Evolutionary conservation across 2,797 vertebrate species (phyloP), one percentile per base, ranked within the genome.

Genomic region (Falco novaeseelandiae): DNA sequence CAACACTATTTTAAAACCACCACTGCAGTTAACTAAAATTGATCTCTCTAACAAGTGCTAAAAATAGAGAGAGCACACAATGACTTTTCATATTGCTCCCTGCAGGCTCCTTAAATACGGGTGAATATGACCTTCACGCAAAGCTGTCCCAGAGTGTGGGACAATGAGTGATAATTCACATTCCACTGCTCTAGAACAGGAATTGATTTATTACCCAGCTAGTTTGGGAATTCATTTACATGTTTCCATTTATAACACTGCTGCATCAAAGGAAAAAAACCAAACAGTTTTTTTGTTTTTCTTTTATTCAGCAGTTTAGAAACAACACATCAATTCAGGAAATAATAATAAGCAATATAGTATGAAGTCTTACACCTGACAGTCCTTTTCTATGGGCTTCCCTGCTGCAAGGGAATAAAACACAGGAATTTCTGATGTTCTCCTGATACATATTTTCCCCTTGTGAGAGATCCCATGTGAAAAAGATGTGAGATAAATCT

Each of bases 21-120:
- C 76, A 38, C 96, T 96, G 96, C 97, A 97, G 97, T 98, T 98
- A 98, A 98, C 98, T 98, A 97, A 98, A 98, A 98, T 96, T 97
- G 97, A 98, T 97, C 97, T 98, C 94, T 82, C 87, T 96, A 96
- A 95, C 93, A 84, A 95, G 87, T 11, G 92, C 97, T 98, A 98
- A 98, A 98, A 98, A 98, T 98, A 98, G 69, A 21, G 77, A 96
- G 96, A 96, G 90, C 83, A 96, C 96, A 96, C 92, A 96, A 89
- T 96, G 97, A 90, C 96, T 98, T 97, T 98, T 97, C 97, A 87
- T 95, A 97, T 94, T 58, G 89, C 93, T 97, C 97, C 95, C 97
- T 87, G 92, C 96, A 97, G 97, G 97, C 96, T 94, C 95, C 97
- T 97, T 96, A 96, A 90, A 96, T 91, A 92, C 66, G 95, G 85